Base-by-base conservation (phyloP, 2,113 vertebrate species). In the Dendropsophus ebraccatus region DNA sequence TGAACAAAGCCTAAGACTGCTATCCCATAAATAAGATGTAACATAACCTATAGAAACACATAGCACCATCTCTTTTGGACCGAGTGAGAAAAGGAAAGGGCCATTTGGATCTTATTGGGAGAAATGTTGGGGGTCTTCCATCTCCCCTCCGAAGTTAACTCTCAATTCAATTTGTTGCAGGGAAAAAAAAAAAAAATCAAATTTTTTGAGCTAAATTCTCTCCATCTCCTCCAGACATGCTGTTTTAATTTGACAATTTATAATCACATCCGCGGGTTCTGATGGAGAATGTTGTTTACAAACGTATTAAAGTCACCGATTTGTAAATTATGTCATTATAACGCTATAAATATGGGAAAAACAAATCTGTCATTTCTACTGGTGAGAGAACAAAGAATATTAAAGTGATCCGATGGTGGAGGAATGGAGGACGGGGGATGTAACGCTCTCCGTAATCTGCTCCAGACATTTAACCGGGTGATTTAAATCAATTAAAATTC, bases 261-360 rank as follows among this genome's bases (percentile, higher is more conserved):
- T 9, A 74, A 21, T 45, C 72, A 47, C 37, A 47, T 47, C 72
- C 41, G 37, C 23, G 41, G 23, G 0, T 74, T 74, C 41, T 9
- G 11, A 73, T 11, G 19, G 12, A 45, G 13, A 47, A 45, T 32
- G 32, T 74, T 74, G 72, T 49, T 74, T 47, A n/a, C 41, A 25
- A 74, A 74, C 41, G 8, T 49, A 74, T 74, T 74, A 41, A 70
- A 41, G 35, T 70, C 32, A 41, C 32, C 10, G 67, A 37, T 70
- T 70, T 37, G 67, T 70, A 41, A 70, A 70, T 70, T 21, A 70
- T 70, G 35, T 70, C 19, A 70, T 70, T 70, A 49, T 70, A 70
- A 70, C 37, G 67, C 35, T 6, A 70, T 70, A 37, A 70, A 70
- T 41, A 70, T 30, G 67, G 19, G 6, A 74, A 73, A 47, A 74